phyloP scores from a whole-genome alignment of 2,888 invertebrate species.

The Calliopum simillimum region DNA sequence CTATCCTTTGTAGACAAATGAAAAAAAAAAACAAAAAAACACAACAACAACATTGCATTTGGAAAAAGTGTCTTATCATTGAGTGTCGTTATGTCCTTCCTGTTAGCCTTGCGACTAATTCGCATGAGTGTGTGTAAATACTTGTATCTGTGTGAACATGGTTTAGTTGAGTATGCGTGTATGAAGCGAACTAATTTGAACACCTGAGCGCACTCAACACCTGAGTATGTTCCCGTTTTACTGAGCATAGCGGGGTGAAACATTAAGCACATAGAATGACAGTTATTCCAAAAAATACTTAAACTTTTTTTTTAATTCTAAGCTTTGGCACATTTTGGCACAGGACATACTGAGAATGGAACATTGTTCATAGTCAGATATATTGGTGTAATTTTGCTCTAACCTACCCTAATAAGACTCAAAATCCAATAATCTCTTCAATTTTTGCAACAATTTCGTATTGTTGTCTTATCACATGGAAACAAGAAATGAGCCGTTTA shows the following conservation, averaged over 20 bases:
- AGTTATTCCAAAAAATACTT: background rate
- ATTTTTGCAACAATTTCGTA: no score
- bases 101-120: slow-evolving; percentile 56
- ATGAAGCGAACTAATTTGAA: slow-evolving; percentile 33
- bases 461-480: no score
- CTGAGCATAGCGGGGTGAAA: background rate
- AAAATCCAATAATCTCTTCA: no score
- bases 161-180: slow-evolving; percentile 33
- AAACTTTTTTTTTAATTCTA: no score
- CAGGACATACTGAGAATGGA: no score
- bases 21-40: background rate
- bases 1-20: no score
- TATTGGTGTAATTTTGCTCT: no score
- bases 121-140: slow-evolving; percentile 37
- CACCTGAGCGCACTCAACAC: slow-evolving; percentile 42
- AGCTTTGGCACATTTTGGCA: no score
- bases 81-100: slow-evolving; percentile 45
- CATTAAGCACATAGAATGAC: slow-evolving; percentile 1
- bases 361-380: no score
- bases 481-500: no score
- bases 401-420: no score
- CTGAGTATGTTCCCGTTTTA: slow-evolving; percentile 23
- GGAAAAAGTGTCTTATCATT: slow-evolving; percentile 46
- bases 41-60: background rate
- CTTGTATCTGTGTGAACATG: slow-evolving; percentile 24